Percentiles rank a stretch among this genome's conserved stretches.
Conservation (phyloP, 2,113 vertebrate species). For the Dipodomys stephensi region DNA sequence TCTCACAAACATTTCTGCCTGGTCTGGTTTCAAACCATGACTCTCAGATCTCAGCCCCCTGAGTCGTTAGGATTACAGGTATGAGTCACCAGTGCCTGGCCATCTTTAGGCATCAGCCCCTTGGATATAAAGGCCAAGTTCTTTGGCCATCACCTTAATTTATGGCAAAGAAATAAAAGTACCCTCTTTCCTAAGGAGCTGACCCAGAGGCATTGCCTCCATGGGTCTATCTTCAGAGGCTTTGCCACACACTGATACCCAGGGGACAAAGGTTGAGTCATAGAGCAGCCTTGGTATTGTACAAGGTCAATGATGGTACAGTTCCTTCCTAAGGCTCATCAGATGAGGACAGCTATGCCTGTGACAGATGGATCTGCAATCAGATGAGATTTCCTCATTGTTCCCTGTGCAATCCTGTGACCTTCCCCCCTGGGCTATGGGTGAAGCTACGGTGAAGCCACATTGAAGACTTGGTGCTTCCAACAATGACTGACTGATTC, state of each 20-base stretch:
- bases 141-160: background rate
- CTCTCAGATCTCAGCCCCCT: too few species aligned
- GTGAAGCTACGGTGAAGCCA: too few species aligned
- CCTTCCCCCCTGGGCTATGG: too few species aligned
- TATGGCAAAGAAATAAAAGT: background rate
- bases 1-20: too few species aligned
- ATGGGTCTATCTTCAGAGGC: background rate
- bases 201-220: background rate
- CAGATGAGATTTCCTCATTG: too few species aligned
- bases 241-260: background rate
- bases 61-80: too few species aligned
- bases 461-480: background rate
- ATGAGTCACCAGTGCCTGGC: too few species aligned
- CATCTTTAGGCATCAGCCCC: background rate
- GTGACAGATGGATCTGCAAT: accelerated
- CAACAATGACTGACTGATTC: background rate
- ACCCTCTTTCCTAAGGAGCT: background rate
- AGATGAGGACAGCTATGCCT: background rate
- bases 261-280: background rate
- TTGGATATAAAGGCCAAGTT: background rate
- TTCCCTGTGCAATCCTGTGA: accelerated
- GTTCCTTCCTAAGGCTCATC: background rate
- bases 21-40: too few species aligned
- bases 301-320: background rate
- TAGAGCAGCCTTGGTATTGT: too few species aligned